Evolutionary conservation across 2,113 vertebrate species (phyloP).

Genomic region (Micronycteris hirsuta): DNA sequence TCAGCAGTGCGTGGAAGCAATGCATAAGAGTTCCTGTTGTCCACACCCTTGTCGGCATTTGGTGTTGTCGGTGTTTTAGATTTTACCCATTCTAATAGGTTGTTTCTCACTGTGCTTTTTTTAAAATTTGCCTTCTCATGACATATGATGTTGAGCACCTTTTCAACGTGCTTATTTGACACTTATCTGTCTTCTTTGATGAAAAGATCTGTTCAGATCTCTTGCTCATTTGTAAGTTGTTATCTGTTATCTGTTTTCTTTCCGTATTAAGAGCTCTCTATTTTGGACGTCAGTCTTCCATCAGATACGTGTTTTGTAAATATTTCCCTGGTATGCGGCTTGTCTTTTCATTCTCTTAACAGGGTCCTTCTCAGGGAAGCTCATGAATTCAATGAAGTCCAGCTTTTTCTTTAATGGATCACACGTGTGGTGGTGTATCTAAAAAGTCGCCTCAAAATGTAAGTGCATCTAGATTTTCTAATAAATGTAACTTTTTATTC

Average conservation of each 20-base stretch:
- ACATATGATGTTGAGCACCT: background rate
- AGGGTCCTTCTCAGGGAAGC: background rate
- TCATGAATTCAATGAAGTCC: slow-evolving; percentile 25
- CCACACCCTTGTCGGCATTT: background rate
- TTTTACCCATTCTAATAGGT: background rate
- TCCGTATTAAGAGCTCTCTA: background rate
- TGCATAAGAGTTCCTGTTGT: background rate
- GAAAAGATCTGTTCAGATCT: background rate
- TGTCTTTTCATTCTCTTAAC: background rate
- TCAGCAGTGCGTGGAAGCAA: background rate
- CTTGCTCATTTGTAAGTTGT: background rate
- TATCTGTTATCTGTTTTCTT: background rate
- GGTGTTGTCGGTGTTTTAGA: background rate
- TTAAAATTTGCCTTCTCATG: background rate
- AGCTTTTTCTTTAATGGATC: background rate
- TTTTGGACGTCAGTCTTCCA: background rate
- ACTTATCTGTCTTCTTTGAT: background rate
- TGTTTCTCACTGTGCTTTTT: background rate
- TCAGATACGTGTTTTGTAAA: slow-evolving; percentile 20
- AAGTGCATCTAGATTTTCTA: background rate
- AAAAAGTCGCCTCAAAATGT: background rate
- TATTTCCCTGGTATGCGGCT: background rate
- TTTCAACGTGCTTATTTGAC: background rate
- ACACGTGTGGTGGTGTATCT: background rate
- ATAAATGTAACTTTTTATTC: background rate